Conservation (phyloP, 1,140 invertebrate genomes). For the Magallana gigas region DNA sequence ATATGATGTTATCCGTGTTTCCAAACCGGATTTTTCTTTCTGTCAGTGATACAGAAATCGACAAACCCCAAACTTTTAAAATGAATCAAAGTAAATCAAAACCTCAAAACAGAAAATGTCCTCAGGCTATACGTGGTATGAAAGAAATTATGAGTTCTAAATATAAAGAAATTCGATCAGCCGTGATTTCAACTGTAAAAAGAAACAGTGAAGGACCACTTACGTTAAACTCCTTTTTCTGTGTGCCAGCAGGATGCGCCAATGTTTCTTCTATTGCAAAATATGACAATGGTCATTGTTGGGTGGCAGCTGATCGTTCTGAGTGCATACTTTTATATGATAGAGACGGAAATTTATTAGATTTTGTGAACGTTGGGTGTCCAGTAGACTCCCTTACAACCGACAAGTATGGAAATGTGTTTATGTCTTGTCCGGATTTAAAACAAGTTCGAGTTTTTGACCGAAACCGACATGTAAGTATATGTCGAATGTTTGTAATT, state of each 20-base stretch:
- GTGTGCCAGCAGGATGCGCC: not conserved
- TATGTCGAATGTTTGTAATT: not conserved
- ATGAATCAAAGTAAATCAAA: not conserved
- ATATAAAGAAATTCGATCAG: slow-evolving; percentile 3
- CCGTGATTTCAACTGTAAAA: not conserved
- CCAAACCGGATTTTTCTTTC: not conserved
- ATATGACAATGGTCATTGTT: slow-evolving; percentile 1
- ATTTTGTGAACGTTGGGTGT: slow-evolving; percentile 9
- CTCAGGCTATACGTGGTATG: not conserved
- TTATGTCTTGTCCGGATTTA: slow-evolving; percentile 2
- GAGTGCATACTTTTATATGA: slow-evolving; percentile 11
- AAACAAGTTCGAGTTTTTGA: slow-evolving; percentile 15
- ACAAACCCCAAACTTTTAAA: not conserved
- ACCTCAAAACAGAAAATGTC: not conserved
- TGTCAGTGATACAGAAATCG: not conserved
- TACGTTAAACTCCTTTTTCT: not conserved
- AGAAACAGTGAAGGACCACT: not conserved
- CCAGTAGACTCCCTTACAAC: not conserved
- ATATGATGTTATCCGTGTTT: not conserved
- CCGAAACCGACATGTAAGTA: slow-evolving; percentile 7
- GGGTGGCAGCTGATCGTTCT: not conserved
- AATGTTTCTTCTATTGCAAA: not conserved
- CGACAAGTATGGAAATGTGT: slow-evolving; percentile 7
- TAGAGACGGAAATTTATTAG: not conserved
- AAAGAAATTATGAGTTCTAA: not conserved